phyloP scores from a whole-genome alignment of 1,140 invertebrate species.

The Drosophila simulans region DNA sequence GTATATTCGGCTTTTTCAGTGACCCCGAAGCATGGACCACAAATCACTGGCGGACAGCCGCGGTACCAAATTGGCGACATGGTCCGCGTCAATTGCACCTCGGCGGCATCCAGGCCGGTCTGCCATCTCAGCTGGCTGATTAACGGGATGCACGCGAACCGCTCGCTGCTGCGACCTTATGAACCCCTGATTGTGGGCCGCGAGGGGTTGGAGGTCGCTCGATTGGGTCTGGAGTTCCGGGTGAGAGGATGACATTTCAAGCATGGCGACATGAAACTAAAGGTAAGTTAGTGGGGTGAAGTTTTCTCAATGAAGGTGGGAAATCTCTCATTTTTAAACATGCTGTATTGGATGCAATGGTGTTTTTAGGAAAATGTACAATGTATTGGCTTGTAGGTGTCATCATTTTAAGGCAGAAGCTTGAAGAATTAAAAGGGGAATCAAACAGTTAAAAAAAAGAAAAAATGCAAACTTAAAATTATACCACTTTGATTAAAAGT shows the following conservation, averaged over 20 bases:
- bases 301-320: not conserved
- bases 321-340: not conserved
- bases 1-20: slow-evolving; percentile 86
- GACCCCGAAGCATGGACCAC: slow-evolving; percentile 91
- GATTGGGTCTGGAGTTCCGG: slow-evolving; percentile 90
- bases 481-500: not conserved
- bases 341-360: too few relatives aligned
- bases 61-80: slow-evolving; percentile 93
- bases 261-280: slow-evolving; percentile 93
- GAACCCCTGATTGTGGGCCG: slow-evolving; percentile 78
- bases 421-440: too few relatives aligned
- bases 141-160: slow-evolving; percentile 91
- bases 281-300: slow-evolving; percentile 85
- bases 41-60: slow-evolving; percentile 91
- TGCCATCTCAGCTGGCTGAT: slow-evolving; percentile 94
- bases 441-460: too few relatives aligned
- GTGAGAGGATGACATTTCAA: slow-evolving; percentile 92
- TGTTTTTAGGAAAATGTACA: too few relatives aligned
- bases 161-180: slow-evolving; percentile 78
- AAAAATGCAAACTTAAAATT: too few relatives aligned
- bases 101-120: slow-evolving; percentile 91
- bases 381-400: too few relatives aligned
- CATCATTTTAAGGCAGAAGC: too few relatives aligned
- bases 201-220: slow-evolving; percentile 89
- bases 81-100: slow-evolving; percentile 94